Evolutionary conservation across 2,888 invertebrate species (phyloP).

Genomic region (Tholera decimalis): DNA sequence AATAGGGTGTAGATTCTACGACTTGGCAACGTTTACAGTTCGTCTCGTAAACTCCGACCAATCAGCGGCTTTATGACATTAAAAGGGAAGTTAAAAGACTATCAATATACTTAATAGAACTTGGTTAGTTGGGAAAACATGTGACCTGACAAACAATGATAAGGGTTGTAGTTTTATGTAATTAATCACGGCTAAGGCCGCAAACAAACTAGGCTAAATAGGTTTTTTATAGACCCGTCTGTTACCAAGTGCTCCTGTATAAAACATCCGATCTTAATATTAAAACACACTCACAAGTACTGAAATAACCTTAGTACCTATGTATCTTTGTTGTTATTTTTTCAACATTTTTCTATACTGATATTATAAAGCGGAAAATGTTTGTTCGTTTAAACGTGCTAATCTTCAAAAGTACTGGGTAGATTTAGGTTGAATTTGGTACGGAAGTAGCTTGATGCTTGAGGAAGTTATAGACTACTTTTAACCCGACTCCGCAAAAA

Average conservation of each 20-base stretch:
- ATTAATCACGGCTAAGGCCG: background rate
- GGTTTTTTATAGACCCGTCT: background rate
- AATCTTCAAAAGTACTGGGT: no score
- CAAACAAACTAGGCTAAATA: background rate
- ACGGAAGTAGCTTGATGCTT: no score
- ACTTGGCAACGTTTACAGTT: background rate
- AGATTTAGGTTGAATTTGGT: no score
- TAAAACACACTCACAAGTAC: no score
- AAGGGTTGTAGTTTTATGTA: background rate
- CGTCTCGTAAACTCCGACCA: background rate
- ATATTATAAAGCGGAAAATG: no score
- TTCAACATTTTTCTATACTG: no score
- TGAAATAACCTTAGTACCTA: no score
- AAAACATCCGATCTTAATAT: no score
- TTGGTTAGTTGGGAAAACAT: conserved; percentile 14
- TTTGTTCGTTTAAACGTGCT: no score
- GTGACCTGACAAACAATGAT: conserved; percentile 9
- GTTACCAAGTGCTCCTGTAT: background rate
- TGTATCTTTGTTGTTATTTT: no score
- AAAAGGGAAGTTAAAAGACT: background rate
- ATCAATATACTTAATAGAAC: conserved; percentile 33
- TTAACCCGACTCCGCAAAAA: no score
- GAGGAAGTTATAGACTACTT: no score
- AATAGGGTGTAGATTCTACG: background rate
- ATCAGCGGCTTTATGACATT: conserved; percentile 12